A percentile compares a stretch with the other conserved stretches of the same genome.
phyloP scores from a whole-genome alignment of 2,888 invertebrate species.

The Ophion costatus region DNA sequence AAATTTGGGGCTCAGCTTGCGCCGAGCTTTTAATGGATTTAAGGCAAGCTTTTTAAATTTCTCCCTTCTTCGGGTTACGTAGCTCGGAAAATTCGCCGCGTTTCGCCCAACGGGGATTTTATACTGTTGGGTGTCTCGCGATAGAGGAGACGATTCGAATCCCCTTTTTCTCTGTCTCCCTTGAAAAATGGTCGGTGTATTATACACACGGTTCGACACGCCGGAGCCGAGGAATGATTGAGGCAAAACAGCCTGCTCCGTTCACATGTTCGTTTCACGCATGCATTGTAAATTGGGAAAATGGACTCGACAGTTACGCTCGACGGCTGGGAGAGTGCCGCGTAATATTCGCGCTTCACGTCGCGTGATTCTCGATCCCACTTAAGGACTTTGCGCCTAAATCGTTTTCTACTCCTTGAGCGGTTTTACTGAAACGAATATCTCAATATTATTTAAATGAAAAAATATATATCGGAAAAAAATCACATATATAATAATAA shows the following conservation, averaged over 20 bases:
- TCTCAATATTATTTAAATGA: too few relatives aligned
- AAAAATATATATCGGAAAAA: too few relatives aligned
- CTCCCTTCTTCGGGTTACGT: not conserved
- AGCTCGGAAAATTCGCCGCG: conserved; percentile 13
- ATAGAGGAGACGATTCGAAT: conserved; percentile 6
- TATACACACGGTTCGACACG: not conserved
- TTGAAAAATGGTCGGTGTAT: not conserved
- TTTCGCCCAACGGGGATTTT: conserved; percentile 16
- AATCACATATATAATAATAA: too few relatives aligned
- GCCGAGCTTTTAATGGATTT: conserved; percentile 6
- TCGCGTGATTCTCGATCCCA: too few relatives aligned
- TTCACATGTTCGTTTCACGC: conserved; percentile 29
- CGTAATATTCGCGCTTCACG: not conserved
- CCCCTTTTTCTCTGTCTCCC: not conserved
- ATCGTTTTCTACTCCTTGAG: too few relatives aligned
- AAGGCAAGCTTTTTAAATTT: not conserved
- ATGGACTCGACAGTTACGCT: not conserved
- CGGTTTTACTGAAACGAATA: too few relatives aligned
- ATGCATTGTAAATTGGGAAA: conserved; percentile 10
- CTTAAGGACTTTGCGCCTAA: too few relatives aligned
- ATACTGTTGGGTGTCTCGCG: not conserved
- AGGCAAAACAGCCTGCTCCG: conserved; percentile 20
- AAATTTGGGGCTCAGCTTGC: conserved; percentile 9
- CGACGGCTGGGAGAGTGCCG: not conserved
- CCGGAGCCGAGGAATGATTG: not conserved